These are phyloP conservation scores for Megathymus violae DNA, from an alignment of 1,140 invertebrate species.

Conservation along the genomic window DNA sequence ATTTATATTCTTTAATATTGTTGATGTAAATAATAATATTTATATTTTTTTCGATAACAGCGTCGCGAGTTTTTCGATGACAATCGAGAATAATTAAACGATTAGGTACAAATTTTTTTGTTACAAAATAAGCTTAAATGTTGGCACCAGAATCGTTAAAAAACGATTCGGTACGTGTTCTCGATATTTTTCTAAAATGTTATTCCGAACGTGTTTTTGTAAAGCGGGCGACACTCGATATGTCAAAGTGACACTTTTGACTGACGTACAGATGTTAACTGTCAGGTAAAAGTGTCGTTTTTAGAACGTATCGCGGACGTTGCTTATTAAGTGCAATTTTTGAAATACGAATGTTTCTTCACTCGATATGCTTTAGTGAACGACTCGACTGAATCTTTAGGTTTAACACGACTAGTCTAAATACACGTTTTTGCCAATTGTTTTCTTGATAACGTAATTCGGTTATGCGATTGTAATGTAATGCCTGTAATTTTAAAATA, in stretches of 20 bases:
- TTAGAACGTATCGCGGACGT: not conserved
- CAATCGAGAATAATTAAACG: constrained; percentile 34
- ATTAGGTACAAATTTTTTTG: constrained; percentile 20
- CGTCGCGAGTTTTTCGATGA: constrained; percentile 34
- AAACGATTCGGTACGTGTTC: constrained; percentile 32
- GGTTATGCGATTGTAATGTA: constrained; percentile 29
- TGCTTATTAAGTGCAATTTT: constrained; percentile 38
- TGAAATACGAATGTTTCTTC: constrained; percentile 32
- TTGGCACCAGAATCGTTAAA: constrained; percentile 40
- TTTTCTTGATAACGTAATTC: constrained; percentile 31
- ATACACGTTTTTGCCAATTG: constrained; percentile 46
- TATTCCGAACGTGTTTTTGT: constrained; percentile 33
- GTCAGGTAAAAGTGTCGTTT: too few relatives aligned
- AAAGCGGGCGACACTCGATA: constrained; percentile 36
- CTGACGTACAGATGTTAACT: constrained; percentile 9
- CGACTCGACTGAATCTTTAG: constrained; percentile 66
- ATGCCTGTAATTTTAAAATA: constrained; percentile 44
- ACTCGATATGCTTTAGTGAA: constrained; percentile 50
- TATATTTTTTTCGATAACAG: constrained; percentile 44
- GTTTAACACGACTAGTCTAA: constrained; percentile 63
- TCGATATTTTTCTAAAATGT: constrained; percentile 46
- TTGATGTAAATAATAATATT: constrained; percentile 52
- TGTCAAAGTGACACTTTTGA: constrained; percentile 3
- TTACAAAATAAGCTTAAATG: constrained; percentile 44
- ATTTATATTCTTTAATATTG: constrained; percentile 43